Evolutionary conservation across 2,113 vertebrate species (phyloP), one percentile per base, ranked within the genome.

Genomic region (Siniperca chuatsi): DNA sequence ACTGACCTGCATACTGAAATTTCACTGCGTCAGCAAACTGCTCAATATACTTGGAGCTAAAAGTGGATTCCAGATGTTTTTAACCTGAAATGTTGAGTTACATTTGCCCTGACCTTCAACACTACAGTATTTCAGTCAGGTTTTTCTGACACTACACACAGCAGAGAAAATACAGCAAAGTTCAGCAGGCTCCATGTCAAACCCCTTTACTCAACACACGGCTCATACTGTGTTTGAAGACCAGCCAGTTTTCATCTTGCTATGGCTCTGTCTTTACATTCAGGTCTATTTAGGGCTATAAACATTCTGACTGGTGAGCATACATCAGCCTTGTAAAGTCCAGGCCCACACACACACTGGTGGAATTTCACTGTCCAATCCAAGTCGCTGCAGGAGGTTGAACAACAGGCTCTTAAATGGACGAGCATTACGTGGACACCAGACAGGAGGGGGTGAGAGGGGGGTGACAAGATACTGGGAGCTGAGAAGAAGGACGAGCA

Each of bases 221-320:
- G 42, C 2, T 57, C 44, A 12, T 23, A 2, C 1, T 57, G 29
- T 12, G 66, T 21, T 52, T 29, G 33, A 37, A 48, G 25, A n/a
- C 16, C n/a, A 46, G 50, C 20, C 10, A 8, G 23, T 42, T 52
- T 62, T 77, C 15, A 48, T 57, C 46, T 61, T 66, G 20, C 33
- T n/a, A 42, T 37, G 37, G 18, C 25, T 75, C 78, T 44, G 33
- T 64, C 64, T 80, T 86, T 77, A 82, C 40, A 80, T 81, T 74
- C 52, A 61, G 20, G 20, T 78, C 81, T 88, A 83, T 90, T 85
- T 85, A n/a, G 2, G 54, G 29, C 4, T 48, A 77, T 81, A 66
- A 75, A 87, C 61, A 79, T 77, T 76, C 42, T 74, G 61, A 5
- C 29, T 0, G 9, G 46, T 66, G 35, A 68, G 52, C 44, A 81